phyloP scores from a whole-genome alignment of 2,113 vertebrate species.

The Capreolus pygargus region DNA sequence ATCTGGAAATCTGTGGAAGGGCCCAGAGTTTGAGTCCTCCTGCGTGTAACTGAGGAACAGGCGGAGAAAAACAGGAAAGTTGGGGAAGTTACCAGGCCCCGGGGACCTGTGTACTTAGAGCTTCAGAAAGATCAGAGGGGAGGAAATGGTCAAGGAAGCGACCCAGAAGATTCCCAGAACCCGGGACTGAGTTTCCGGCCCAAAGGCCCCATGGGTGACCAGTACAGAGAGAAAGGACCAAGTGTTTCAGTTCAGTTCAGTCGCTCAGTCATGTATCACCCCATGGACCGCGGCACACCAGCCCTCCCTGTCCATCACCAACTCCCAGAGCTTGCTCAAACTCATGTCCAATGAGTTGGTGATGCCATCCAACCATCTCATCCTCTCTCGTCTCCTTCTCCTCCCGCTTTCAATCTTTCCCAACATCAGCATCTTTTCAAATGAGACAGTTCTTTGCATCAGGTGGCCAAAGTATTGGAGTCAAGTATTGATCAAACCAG shows the following conservation, averaged over 20 bases:
- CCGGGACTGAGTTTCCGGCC: background rate
- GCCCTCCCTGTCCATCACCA: background rate
- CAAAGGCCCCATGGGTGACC: background rate
- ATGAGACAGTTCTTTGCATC: background rate
- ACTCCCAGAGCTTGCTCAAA: background rate
- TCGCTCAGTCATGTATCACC: background rate
- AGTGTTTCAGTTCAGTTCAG: background rate
- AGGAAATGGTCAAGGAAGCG: background rate
- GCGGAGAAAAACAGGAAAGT: background rate
- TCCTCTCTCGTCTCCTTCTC: background rate
- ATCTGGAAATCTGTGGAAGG: too few relatives aligned
- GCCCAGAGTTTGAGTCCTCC: background rate
- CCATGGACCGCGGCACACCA: background rate
- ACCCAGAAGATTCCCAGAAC: background rate
- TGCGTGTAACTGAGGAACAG: background rate
- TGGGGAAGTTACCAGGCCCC: background rate
- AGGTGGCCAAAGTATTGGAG: background rate
- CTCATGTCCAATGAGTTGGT: rapidly evolving
- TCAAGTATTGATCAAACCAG: background rate
- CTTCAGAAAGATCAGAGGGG: background rate
- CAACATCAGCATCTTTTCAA: background rate
- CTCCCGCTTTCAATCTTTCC: background rate
- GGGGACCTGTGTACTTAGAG: background rate
- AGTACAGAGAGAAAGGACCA: background rate
- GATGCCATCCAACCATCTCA: background rate